phyloP scores from a whole-genome alignment of 2,797 vertebrate species.

The Anisognathus igniventris region DNA sequence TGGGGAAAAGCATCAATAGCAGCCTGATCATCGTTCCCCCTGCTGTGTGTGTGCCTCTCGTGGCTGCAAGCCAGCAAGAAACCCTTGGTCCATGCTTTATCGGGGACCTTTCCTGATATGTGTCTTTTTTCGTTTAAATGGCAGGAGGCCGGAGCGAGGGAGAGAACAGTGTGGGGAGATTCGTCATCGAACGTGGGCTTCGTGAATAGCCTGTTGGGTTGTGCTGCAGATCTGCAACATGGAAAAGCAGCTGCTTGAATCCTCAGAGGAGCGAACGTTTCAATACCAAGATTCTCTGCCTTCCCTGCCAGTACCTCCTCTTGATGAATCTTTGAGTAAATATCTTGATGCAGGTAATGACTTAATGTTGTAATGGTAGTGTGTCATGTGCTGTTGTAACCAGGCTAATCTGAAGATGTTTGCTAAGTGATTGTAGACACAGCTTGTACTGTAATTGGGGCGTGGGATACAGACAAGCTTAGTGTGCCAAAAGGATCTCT shows the following conservation, averaged over 20 bases:
- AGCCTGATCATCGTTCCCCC: fast-evolving
- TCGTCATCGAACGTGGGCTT: not conserved
- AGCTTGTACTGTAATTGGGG: not conserved
- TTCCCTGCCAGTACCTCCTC: slow-evolving; percentile 85
- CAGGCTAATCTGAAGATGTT: not conserved
- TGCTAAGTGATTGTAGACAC: not conserved
- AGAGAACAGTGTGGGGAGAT: no score
- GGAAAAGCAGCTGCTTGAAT: slow-evolving; percentile 81
- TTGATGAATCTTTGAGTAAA: slow-evolving; percentile 86
- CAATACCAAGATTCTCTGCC: slow-evolving; percentile 89
- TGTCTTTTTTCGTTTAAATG: not conserved
- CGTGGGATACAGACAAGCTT: no score
- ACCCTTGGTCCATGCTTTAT: not conserved
- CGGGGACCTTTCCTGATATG: fast-evolving
- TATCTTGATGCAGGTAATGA: slow-evolving; percentile 89
- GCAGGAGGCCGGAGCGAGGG: not conserved
- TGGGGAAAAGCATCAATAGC: fast-evolving
- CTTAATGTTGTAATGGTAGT: not conserved
- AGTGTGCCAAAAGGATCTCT: not conserved
- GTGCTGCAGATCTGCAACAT: slow-evolving; percentile 64
- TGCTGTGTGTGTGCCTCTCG: not conserved
- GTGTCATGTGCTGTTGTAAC: not conserved
- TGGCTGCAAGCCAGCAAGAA: not conserved
- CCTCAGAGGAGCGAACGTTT: slow-evolving; percentile 85
- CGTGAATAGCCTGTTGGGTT: not conserved